These are phyloP conservation scores for Rhyacichthys aspro DNA, from an alignment of 2,797 vertebrate species.

Conservation along the genomic window DNA sequence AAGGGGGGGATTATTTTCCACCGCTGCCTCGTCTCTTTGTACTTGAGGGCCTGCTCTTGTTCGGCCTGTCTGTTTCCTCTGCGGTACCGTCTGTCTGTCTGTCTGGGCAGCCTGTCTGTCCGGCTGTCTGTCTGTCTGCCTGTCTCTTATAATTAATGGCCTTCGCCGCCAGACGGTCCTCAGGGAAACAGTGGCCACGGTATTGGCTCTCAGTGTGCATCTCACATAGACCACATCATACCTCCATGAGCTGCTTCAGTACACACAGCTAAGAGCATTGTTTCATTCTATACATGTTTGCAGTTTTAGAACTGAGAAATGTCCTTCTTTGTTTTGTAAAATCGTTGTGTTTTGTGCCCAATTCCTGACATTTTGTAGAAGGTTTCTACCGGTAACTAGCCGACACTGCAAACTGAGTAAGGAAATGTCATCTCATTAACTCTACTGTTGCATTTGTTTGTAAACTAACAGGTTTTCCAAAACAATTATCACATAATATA, in stretches of 20 bases:
- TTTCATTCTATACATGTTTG: not conserved
- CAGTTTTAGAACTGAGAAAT: not conserved
- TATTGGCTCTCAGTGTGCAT: constrained; percentile 57
- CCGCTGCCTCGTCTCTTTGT: constrained; percentile 71
- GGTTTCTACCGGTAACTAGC: too few species aligned
- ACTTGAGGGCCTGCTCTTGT: constrained; percentile 73
- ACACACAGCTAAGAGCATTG: not conserved
- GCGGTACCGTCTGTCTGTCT: constrained; percentile 74
- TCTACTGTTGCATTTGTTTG: too few species aligned
- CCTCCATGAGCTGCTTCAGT: not conserved
- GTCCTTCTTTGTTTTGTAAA: not conserved
- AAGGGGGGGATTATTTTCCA: constrained; percentile 63
- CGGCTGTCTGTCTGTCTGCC: constrained; percentile 66
- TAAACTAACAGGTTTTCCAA: too few species aligned
- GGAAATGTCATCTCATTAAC: too few species aligned
- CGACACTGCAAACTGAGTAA: too few species aligned
- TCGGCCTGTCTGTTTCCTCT: constrained; percentile 78
- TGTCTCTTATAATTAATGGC: constrained; percentile 76
- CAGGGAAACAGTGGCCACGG: constrained; percentile 66
- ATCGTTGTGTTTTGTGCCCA: too few species aligned
- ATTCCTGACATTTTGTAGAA: too few species aligned
- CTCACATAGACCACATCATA: constrained; percentile 22
- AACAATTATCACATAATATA: too few species aligned
- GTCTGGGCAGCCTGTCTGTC: constrained; percentile 58
- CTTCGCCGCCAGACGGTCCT: constrained; percentile 65